These are phyloP conservation scores for Ariolimax columbianus DNA, from an alignment of 2,888 invertebrate genomes.

Conservation along the genomic window DNA sequence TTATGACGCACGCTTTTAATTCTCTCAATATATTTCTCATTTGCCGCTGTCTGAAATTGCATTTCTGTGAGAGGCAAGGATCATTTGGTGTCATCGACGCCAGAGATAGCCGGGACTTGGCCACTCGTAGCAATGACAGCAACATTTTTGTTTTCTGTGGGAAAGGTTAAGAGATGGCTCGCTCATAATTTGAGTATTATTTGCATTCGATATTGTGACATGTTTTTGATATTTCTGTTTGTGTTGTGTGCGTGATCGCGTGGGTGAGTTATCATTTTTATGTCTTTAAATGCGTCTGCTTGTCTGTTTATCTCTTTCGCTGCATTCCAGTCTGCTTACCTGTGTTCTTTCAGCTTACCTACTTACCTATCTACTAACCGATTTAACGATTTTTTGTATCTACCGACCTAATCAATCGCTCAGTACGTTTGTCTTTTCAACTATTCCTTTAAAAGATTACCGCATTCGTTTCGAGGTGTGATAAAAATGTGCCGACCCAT, in stretches of 20 bases:
- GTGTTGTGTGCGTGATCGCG: background rate
- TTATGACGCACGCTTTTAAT: constrained; percentile 35
- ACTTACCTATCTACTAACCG: background rate
- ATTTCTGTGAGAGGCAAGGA: constrained; percentile 23
- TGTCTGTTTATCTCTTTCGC: background rate
- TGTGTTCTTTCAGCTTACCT: background rate
- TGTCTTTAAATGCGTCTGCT: background rate
- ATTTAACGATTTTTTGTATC: background rate
- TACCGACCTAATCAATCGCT: too few relatives aligned
- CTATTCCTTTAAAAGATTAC: too few relatives aligned
- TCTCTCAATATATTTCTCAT: constrained; percentile 40
- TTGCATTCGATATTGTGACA: constrained; percentile 16
- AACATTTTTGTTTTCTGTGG: constrained; percentile 24
- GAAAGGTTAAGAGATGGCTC: constrained; percentile 29
- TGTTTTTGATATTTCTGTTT: background rate
- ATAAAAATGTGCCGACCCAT: too few relatives aligned
- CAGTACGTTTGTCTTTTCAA: too few relatives aligned
- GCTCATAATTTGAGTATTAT: constrained; percentile 27
- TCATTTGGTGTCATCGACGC: constrained; percentile 25
- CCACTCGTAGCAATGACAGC: constrained; percentile 1
- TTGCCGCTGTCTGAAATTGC: constrained; percentile 35
- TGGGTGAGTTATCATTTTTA: background rate
- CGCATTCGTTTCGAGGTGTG: too few relatives aligned
- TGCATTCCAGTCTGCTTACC: background rate
- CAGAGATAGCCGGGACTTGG: background rate